Percentiles rank a stretch among this genome's conserved stretches.
Evolutionary conservation across 1,140 invertebrate species (phyloP).

Genomic region (Stenopsyche tienmushanensis): DNA sequence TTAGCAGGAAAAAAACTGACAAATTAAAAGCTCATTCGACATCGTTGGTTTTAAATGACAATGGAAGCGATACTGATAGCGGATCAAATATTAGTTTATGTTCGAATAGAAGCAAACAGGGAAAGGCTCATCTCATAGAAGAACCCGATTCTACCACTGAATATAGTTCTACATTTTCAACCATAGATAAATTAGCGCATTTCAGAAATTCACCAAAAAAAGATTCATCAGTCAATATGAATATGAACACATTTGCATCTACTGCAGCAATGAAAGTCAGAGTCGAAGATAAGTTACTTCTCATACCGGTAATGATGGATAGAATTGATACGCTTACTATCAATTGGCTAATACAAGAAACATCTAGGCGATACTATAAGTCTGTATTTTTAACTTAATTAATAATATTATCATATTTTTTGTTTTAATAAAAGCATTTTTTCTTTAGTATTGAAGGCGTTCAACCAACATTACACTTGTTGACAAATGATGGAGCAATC

Average conservation of each 20-base stretch:
- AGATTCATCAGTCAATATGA: not conserved
- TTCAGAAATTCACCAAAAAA: not conserved
- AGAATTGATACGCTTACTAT: slow-evolving; percentile 62
- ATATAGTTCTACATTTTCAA: not conserved
- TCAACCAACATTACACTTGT: slow-evolving; percentile 62
- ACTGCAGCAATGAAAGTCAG: slow-evolving; percentile 62
- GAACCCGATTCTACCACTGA: slow-evolving; percentile 46
- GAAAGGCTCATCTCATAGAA: too few species aligned
- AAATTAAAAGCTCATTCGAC: slow-evolving; percentile 51
- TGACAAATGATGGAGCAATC: slow-evolving; percentile 67
- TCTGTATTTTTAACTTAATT: slow-evolving; percentile 44
- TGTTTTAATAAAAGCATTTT: slow-evolving; percentile 22
- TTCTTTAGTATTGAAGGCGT: slow-evolving; percentile 62
- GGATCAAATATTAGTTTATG: slow-evolving; percentile 27
- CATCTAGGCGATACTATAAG: slow-evolving; percentile 69
- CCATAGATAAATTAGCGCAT: not conserved
- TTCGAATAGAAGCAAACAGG: too few species aligned
- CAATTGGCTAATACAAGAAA: slow-evolving; percentile 69
- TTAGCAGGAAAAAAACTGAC: slow-evolving; percentile 48
- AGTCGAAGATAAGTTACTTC: slow-evolving; percentile 62
- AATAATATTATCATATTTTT: slow-evolving; percentile 3
- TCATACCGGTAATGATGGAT: slow-evolving; percentile 63
- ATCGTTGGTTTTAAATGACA: slow-evolving; percentile 48
- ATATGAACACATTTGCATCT: not conserved
- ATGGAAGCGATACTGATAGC: slow-evolving; percentile 45